Base-by-base conservation (phyloP, 2,113 vertebrate species). In the Neodon shergylaensis region DNA sequence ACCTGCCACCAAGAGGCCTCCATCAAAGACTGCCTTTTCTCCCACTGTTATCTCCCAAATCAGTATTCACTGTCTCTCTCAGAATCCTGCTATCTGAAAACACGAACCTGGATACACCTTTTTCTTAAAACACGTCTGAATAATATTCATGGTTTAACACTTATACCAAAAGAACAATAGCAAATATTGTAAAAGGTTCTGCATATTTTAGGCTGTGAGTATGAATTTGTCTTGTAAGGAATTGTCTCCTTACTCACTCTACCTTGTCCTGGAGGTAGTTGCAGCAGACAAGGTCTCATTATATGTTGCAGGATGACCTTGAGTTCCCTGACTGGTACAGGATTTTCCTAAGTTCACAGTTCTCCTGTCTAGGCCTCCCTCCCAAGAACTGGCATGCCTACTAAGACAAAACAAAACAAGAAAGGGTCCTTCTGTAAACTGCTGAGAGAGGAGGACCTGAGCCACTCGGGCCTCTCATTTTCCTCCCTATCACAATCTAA, bases 341-440 rank as follows among this genome's bases (percentile, higher is more conserved):
- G 21, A 36, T 52, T 36, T 72, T 47, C 21, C 70, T 49, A 49
- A 28, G 11, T 24, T 88, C 49, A 58, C 22, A 19, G 24, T 39
- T 36, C 39, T 28, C 36, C 36, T 28, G 52, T 39, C 33, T 54
- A 14, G 19, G 49, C 22, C 70, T 74, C 70, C 49, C 11, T 21
- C 58, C 58, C 5, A 13, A 88, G 13, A 47, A 66, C 28, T 68
- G 19, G 33, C 11, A 72, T 81, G 52, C 58, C 81, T 94, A 72
- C 82, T 90, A 63, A 95, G 91, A 72, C 2, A 61, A 58, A 44
- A 33, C 8, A 90, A 93, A 85, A 19, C 63, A 70, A 61, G 49
- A 90, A 92, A 84, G 26, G 0, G 81, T 88, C 66, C n/a, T 93
- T 94, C 81, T 79, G 39, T 49, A 96, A 92, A 49, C 90, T 82